Evolutionary conservation across 2,113 vertebrate species (phyloP), one percentile per base, ranked within the genome.

Genomic region (Scopus umbretta): DNA sequence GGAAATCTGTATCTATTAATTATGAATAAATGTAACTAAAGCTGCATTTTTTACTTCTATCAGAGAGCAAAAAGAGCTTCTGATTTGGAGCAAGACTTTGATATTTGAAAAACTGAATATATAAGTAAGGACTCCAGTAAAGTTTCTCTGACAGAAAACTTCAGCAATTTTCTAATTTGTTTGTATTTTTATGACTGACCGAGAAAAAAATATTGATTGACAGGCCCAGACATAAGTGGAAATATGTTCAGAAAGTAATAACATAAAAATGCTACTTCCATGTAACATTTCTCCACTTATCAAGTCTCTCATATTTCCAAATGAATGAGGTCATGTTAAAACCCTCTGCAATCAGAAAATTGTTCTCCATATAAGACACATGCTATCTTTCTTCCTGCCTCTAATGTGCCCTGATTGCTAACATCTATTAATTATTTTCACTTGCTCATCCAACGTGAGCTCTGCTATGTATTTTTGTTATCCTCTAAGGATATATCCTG

Each of bases 311-410:
- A 6, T 43, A 80, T 86, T 91, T 91, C 74, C 89, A 92, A 90
- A 95, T 66, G 47, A 86, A 67, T 55, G 73, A 75, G 42, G 58
- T 43, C 73, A 76, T 55, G 58, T 73, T 87, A 68, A 94, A 96
- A 76, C 80, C 36, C 76, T 85, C 53, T 88, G 84, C 92, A 94
- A 91, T 74, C 70, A 94, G 61, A 96, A 95, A 91, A 88, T 34
- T 75, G 30, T 95, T 88, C 80, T 88, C 65, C 53, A 23, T 59
- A 10, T 75, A 82, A 89, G 36, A 38, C 84, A 67, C 25, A 88
- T 29, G 52, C 70, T 91, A 61, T 93, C 49, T 49, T 92, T 84
- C 80, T 85, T 50, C 50, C 89, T 85, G 78, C 36, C 61, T 83
- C 49, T 61, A 87, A 61, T 65, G 66, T 85, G 73, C 43, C 53